phyloP scores from a whole-genome alignment of 2,797 vertebrate genomes.

The Molossus molossus region DNA sequence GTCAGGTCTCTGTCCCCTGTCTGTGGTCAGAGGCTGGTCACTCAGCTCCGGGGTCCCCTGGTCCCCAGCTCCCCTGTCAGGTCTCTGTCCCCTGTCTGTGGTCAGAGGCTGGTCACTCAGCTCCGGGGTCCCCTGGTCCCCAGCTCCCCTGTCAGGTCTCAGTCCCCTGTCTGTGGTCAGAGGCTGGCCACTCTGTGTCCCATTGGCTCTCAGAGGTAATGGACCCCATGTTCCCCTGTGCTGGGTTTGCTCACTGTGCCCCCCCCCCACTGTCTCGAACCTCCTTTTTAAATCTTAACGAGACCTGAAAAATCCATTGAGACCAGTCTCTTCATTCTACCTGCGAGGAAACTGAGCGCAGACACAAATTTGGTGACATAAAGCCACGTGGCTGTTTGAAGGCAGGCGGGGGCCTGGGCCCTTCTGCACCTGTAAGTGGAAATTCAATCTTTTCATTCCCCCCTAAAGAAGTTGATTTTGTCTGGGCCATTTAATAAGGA shows the following conservation, averaged over 20 bases:
- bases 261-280: neutral
- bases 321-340: neutral
- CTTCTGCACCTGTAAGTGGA: constrained; percentile 11
- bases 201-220: neutral
- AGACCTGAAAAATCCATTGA: neutral
- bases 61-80: no score
- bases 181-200: neutral
- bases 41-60: no score
- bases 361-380: neutral
- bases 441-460: constrained; percentile 63
- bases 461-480: constrained; percentile 59
- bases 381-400: neutral
- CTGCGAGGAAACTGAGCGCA: neutral
- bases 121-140: no score
- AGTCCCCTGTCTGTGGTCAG: neutral
- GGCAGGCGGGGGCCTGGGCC: neutral
- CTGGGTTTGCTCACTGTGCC: neutral
- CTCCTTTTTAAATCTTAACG: neutral
- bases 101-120: no score
- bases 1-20: neutral
- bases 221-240: neutral
- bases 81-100: no score
- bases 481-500: constrained; percentile 75
- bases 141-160: no score
- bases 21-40: no score